Percentiles rank a stretch among this genome's conserved stretches.
These are phyloP conservation scores for Sorex fumeus DNA, from an alignment of 2,113 vertebrate genomes.

Conservation along the genomic window DNA sequence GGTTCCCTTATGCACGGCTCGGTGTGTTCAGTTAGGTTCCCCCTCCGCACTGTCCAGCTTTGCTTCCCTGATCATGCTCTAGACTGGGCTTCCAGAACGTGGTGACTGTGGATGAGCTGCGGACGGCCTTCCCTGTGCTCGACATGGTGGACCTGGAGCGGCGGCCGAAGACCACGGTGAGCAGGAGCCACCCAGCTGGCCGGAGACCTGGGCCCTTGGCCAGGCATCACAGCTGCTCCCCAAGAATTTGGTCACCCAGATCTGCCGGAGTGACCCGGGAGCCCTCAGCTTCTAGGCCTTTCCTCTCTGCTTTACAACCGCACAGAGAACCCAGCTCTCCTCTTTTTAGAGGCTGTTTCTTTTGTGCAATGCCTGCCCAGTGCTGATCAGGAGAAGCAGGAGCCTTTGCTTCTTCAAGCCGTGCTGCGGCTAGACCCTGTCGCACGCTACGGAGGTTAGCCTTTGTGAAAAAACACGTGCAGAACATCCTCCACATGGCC, in stretches of 20 bases:
- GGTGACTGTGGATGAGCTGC: slow-evolving; percentile 94
- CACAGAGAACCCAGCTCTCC: neutral
- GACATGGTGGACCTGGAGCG: slow-evolving; percentile 96
- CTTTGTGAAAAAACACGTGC: neutral
- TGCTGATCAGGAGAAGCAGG: neutral
- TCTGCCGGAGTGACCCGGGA: neutral
- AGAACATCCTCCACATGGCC: too few relatives aligned
- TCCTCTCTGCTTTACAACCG: neutral
- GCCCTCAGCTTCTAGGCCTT: neutral
- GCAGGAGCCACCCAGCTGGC: neutral
- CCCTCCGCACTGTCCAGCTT: neutral
- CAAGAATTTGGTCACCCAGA: neutral
- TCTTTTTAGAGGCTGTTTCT: neutral
- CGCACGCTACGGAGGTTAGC: neutral
- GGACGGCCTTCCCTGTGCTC: slow-evolving; percentile 93
- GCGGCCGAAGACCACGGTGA: slow-evolving; percentile 93
- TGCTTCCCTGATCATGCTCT: slow-evolving; percentile 84
- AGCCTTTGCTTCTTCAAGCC: neutral
- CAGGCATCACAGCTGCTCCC: neutral
- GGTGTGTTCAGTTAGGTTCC: neutral
- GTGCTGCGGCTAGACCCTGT: neutral
- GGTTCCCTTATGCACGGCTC: neutral
- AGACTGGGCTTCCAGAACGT: slow-evolving; percentile 95
- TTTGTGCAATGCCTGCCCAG: neutral
- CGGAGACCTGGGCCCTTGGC: neutral